Evolutionary conservation across 2,888 invertebrate genomes (phyloP).

Genomic region (Bombyx huttoni): DNA sequence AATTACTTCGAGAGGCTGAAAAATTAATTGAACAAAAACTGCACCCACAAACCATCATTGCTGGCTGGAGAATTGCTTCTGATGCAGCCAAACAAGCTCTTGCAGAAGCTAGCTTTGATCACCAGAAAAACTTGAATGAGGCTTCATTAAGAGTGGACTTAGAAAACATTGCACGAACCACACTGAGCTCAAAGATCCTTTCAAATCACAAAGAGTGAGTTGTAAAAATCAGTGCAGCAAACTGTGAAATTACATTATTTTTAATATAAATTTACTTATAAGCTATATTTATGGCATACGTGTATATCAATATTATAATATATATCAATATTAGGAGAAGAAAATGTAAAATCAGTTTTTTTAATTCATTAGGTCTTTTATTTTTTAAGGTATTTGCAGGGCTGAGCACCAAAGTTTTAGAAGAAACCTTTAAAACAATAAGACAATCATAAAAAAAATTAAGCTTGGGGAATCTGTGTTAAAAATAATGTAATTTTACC

Average conservation of each 20-base stretch:
- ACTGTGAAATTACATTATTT: not conserved
- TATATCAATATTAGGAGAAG: no score
- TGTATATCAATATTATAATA: no score
- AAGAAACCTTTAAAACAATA: no score
- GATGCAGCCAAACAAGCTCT: conserved; percentile 89
- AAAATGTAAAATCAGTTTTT: no score
- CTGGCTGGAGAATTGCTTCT: conserved; percentile 94
- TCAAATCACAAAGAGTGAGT: conserved; percentile 93
- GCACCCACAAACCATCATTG: conserved; percentile 97
- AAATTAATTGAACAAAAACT: conserved; percentile 92
- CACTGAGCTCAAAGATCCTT: conserved; percentile 97
- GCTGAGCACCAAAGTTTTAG: no score
- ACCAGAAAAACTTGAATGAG: conserved; percentile 78
- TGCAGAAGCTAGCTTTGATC: conserved; percentile 83
- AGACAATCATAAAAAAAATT: no score
- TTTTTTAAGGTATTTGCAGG: no score
- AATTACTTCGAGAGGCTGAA: conserved; percentile 95
- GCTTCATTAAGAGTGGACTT: conserved; percentile 89
- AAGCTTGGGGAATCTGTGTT: no score
- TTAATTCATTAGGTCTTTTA: no score
- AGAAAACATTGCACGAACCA: conserved; percentile 96
- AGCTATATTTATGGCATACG: no score
- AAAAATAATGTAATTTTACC: no score
- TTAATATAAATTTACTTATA: no score
- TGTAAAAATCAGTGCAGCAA: not conserved